Base-by-base conservation (phyloP, 2,797 vertebrate species). In the Xiphorhynchus erythropygius region DNA sequence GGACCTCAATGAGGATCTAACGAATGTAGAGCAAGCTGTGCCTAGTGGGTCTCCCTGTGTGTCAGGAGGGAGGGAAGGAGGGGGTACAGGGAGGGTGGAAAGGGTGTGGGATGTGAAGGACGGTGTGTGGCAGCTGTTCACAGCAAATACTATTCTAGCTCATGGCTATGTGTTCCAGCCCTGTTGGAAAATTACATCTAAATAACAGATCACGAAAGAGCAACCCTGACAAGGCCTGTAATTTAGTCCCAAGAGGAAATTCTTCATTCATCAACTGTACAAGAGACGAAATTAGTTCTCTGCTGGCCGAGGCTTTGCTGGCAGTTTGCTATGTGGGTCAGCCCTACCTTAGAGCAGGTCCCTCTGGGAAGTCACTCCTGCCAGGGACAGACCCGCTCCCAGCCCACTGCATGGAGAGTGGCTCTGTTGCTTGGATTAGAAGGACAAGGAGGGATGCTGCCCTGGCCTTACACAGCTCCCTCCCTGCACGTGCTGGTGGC, bases 191-290 rank as follows among this genome's bases (percentile, higher is more conserved):
- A 98, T 98, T 98, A 98, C 97, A 97, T 98, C 97, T 98, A 98
- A 98, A 98, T 98, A 98, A 98, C 97, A 98, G 98, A 98, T 98
- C 98, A 98, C 90, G 94, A 98, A 98, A 98, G 96, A 98, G 96
- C 95, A 98, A 95, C 97, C 97, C 97, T 94, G 81, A 97, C 96
- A 86, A 98, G 97, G 96, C 97, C 98, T 98, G 97, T 98, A 98
- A 98, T 98, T 98, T 98, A 97, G 97, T 97, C 97, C 93, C 95
- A 96, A 98, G 98, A 98, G 98, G 98, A 98, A 98, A 98, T 98
- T 98, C 98, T 98, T 98, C 97, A 98, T 98, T 98, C 98, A 98
- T 98, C 98, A 98, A 97, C 97, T 93, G 78, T 97, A 97, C 93
- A 87, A 95, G 97, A 97, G 97, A 91, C 97, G 96, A 98, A 98